phyloP scores from a whole-genome alignment of 2,797 vertebrate genomes.

The Menidia menidia region DNA sequence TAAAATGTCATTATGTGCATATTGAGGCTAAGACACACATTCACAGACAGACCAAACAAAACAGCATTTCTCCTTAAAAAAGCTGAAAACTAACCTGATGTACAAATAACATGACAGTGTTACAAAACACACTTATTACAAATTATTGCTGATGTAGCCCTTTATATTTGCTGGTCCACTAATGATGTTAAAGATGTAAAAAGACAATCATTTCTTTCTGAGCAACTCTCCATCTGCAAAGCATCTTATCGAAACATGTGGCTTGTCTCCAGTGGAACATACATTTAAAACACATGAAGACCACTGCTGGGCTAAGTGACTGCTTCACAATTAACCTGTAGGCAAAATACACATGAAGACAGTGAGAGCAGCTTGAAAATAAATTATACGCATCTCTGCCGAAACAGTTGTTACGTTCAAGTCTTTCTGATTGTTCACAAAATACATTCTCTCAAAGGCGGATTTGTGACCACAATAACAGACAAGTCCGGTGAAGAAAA shows the following conservation, averaged over 20 bases:
- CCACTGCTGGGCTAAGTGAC: constrained; percentile 56
- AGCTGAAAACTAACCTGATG: constrained; percentile 40
- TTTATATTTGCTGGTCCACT: constrained; percentile 64
- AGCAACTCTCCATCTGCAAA: constrained; percentile 44
- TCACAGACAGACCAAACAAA: constrained; percentile 64
- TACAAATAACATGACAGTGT: constrained; percentile 48
- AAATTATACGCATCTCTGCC: constrained; percentile 80
- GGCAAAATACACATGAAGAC: constrained; percentile 60
- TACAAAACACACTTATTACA: constrained; percentile 61
- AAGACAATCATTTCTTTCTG: constrained; percentile 29
- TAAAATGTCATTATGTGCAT: constrained; percentile 91
- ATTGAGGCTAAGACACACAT: constrained; percentile 79
- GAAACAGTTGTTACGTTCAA: constrained; percentile 78
- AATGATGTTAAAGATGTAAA: constrained; percentile 45
- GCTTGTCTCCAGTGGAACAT: constrained; percentile 41
- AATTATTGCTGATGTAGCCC: constrained; percentile 46
- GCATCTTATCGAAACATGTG: constrained; percentile 48
- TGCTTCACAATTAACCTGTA: constrained; percentile 55
- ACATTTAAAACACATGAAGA: constrained; percentile 50
- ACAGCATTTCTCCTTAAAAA: constrained; percentile 37
- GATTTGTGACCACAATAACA: constrained; percentile 65
- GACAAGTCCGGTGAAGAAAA: constrained; percentile 30
- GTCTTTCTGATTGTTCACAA: constrained; percentile 82
- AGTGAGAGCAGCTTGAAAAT: constrained; percentile 81
- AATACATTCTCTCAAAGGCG: constrained; percentile 84